Conservation (phyloP, 2,113 vertebrate genomes). For the Coregonus clupeaformis region DNA sequence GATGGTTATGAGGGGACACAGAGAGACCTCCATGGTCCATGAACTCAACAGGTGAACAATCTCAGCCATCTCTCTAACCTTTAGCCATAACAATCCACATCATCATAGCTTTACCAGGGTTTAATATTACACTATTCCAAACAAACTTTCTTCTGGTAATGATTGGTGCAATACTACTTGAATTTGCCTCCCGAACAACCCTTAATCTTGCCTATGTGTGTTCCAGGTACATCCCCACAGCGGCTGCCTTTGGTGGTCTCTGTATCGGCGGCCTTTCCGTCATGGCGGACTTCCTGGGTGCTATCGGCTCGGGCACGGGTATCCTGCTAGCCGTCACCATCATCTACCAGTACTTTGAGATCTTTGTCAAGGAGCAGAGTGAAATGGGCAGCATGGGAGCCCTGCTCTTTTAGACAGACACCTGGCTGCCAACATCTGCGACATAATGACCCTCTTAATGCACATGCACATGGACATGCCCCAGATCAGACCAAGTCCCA, state of each 20-base stretch:
- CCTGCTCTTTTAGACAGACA: conserved; percentile 86
- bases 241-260: conserved; percentile 95
- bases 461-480: conserved; percentile 8
- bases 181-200: not conserved
- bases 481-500: conserved; percentile 2
- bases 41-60: conserved; percentile 92
- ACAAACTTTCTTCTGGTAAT: conserved; percentile 5
- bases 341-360: conserved; percentile 99
- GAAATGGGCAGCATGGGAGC: conserved; percentile 98
- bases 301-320: conserved; percentile 96
- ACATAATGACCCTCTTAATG: not conserved
- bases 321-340: conserved; percentile 97
- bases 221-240: conserved; percentile 95
- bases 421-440: not conserved
- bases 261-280: conserved; percentile 98
- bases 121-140: not conserved
- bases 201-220: not conserved
- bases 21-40: conserved; percentile 98
- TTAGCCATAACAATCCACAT: not conserved
- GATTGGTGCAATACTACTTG: not conserved
- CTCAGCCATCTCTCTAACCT: not conserved
- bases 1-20: conserved; percentile 90
- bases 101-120: not conserved
- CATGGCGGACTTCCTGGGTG: conserved; percentile 95
- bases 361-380: conserved; percentile 99